A percentile compares a stretch with the other conserved stretches of the same genome.
Evolutionary conservation across 2,888 invertebrate genomes (phyloP).

Genomic region (Nemotelus pantherinus): DNA sequence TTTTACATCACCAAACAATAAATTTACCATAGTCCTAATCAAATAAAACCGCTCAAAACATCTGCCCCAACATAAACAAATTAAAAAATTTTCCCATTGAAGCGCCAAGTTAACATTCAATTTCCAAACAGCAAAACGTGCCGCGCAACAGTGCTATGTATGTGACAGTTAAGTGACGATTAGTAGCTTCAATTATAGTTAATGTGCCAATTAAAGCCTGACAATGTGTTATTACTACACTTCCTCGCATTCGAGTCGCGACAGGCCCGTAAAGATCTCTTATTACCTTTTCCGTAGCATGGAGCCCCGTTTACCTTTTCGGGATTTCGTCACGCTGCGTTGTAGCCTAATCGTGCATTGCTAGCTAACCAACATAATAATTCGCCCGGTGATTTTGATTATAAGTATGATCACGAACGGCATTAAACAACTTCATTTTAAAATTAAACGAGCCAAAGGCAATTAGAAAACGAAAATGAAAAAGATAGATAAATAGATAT

Average conservation of each 20-base stretch:
- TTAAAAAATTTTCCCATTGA: no score
- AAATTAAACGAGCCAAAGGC: neutral
- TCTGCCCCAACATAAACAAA: no score
- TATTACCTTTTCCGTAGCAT: constrained; percentile 31
- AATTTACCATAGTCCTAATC: no score
- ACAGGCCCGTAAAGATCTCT: constrained; percentile 3
- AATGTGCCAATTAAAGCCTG: constrained; percentile 39
- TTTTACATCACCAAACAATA: no score
- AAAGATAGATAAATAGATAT: no score
- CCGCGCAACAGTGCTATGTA: neutral
- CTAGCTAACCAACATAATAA: constrained; percentile 22
- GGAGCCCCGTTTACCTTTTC: constrained; percentile 38
- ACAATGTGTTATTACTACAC: constrained; percentile 40
- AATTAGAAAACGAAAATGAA: no score
- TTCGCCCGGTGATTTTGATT: constrained; percentile 25
- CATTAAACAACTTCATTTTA: constrained; percentile 18
- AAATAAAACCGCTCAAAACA: no score
- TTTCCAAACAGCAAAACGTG: no score
- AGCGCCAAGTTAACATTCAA: no score
- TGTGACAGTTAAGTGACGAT: constrained; percentile 41
- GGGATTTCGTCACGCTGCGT: constrained; percentile 35
- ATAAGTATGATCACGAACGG: constrained; percentile 14
- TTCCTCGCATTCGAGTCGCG: neutral
- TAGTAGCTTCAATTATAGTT: constrained; percentile 41
- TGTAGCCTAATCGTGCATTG: constrained; percentile 28